Evolutionary conservation across 1,140 invertebrate species (phyloP), one percentile per base, ranked within the genome.

Genomic region (Palaemon carinicauda): DNA sequence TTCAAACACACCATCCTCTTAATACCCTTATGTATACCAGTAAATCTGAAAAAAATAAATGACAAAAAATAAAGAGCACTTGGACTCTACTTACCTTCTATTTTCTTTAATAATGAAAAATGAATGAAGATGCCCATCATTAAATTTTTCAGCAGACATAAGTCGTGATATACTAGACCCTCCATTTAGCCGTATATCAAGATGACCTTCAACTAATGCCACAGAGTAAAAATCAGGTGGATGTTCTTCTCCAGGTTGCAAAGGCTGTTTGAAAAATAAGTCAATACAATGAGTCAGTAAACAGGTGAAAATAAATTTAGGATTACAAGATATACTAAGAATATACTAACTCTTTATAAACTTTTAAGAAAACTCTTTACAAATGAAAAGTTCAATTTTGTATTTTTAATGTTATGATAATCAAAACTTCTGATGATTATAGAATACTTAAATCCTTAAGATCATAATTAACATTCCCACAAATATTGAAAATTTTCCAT

Each of bases 171-270:
- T 94, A 1, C 94, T 94, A 88, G 93, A 94, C 0, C 95, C 95
- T 0, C 93, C 94, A 90, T 95, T 94, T 31, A 96, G 92, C n/a
- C 94, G 92, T 0, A 94, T 92, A 89, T 95, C 93, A 5, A 96
- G 89, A 89, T 93, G 92, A 1, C 95, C 95, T 89, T 94, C 92
- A 1, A 94, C 90, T 75, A 96, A 88, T 56, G 94, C 93, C 3
- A 95, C 91, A 1, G 95, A 96, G 90, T 95, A 96, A 90, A 94
- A 96, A 90, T 94, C 94, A 17, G 86, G 86, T 92, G 94, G 85
- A 71, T 91, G 69, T 27, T 71, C 80, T 24, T 60, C 51, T 87
- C 77, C 87, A 56, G 80, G 89, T 80, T 71, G 89, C 87, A 71
- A 74, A 52, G 78, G 89, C 89, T 87, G 89, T 41, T 41, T 0